phyloP scores from a whole-genome alignment of 2,797 vertebrate genomes.

The Diplodus sargus region DNA sequence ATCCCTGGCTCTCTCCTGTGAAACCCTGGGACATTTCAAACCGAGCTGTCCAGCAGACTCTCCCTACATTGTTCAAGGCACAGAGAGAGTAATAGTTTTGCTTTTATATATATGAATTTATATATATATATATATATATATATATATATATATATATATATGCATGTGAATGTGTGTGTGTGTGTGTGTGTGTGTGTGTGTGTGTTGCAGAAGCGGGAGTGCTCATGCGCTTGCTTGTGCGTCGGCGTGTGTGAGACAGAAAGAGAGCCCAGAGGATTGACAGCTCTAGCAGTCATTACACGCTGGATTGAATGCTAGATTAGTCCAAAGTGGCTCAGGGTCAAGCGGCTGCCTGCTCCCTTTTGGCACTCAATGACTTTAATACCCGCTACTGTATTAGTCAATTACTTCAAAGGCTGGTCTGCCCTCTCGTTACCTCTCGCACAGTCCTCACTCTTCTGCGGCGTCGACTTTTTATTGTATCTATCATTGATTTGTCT shows the following conservation, averaged over 20 bases:
- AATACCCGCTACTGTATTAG: conserved; percentile 99
- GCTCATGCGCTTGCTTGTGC: conserved; percentile 30
- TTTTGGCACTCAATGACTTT: conserved; percentile 99
- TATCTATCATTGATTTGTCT: conserved; percentile 66
- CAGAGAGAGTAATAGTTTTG: conserved; percentile 35
- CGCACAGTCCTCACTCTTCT: conserved; percentile 56
- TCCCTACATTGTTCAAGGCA: conserved; percentile 17
- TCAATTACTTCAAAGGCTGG: conserved; percentile 98
- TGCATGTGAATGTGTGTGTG: conserved; percentile 34
- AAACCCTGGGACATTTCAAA: conserved; percentile 17
- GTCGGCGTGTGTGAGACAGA: conserved; percentile 75
- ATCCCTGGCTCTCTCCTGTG: conserved; percentile 39
- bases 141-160: conserved; percentile 46
- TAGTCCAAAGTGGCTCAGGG: conserved; percentile 99
- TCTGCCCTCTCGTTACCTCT: conserved; percentile 82
- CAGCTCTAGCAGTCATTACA: conserved; percentile 99
- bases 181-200: conserved; percentile 20
- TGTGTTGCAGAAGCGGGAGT: conserved; percentile 34
- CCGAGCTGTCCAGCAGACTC: conserved; percentile 23
- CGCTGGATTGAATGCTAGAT: conserved; percentile 99
- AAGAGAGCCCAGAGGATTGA: conserved; percentile 97
- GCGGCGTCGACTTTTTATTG: conserved; percentile 67
- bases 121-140: conserved; percentile 41
- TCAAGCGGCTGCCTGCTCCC: conserved; percentile 99
- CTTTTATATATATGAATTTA: conserved; percentile 44